phyloP scores from a whole-genome alignment of 2,888 invertebrate genomes.

The Lithosia quadra region DNA sequence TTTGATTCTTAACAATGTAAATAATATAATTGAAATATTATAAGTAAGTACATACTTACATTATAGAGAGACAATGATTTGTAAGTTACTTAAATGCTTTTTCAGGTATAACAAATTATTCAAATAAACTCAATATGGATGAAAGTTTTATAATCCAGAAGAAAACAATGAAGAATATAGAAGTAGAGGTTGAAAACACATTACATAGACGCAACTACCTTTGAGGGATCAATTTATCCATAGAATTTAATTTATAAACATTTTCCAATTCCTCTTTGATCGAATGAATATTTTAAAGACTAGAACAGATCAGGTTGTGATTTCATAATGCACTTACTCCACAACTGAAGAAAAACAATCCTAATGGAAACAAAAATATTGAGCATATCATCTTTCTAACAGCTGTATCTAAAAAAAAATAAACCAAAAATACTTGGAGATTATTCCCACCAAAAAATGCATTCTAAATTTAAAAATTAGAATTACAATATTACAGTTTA shows the following conservation, averaged over 20 bases:
- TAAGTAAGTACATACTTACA: neutral
- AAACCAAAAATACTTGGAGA: constrained; percentile 41
- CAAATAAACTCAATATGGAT: constrained; percentile 51
- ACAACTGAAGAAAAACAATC: constrained; percentile 46
- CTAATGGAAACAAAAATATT: constrained; percentile 49
- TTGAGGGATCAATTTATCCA: constrained; percentile 80
- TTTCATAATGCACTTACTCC: constrained; percentile 53
- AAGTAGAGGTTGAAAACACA: constrained; percentile 47
- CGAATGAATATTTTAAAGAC: constrained; percentile 40
- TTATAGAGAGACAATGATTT: constrained; percentile 25
- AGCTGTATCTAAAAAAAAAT: too few species aligned
- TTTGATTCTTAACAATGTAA: neutral
- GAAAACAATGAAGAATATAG: constrained; percentile 46
- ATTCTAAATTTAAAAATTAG: constrained; percentile 57
- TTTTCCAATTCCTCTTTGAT: constrained; percentile 42
- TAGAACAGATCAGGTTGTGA: constrained; percentile 61
- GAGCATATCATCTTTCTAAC: constrained; percentile 68
- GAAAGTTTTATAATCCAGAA: constrained; percentile 34
- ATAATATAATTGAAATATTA: neutral
- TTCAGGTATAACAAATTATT: constrained; percentile 44
- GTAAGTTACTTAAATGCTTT: constrained; percentile 29
- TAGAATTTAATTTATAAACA: constrained; percentile 67
- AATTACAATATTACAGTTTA: constrained; percentile 43
- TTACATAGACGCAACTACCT: constrained; percentile 64
- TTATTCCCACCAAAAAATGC: constrained; percentile 57